Evolutionary conservation across 1,140 invertebrate genomes (phyloP), one percentile per base, ranked within the genome.

Genomic region (Anastatus disparis): DNA sequence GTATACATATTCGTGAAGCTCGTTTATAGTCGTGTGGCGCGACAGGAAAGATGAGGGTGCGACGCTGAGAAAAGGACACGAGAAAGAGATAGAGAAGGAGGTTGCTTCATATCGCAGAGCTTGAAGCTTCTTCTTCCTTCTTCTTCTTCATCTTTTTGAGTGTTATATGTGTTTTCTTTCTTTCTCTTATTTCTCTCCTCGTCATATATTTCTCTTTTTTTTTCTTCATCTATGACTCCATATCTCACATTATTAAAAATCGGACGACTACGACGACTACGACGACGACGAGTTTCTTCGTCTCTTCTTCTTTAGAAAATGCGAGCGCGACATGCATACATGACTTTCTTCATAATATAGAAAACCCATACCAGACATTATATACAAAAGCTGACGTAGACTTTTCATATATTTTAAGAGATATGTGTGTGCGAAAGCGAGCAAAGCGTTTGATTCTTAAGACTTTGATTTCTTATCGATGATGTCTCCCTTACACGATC

Each of bases 241-340:
- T 68, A 72, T 73, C 71, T 73, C 61, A 73, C 71, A 52, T 73
- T 73, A 73, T 73, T 73, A 70, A 70, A 73, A 71, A 71, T 58
- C 61, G 61, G 42, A 58, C 61, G 61, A 46, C 44, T 24, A 59
- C 26, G 35, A 12, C 50, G 38, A n/a, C 31, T 17, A 20, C 35
- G n/a, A n/a, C n/a, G n/a, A n/a, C n/a, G n/a, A n/a, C n/a, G 24
- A 3, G 24, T 8, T 22, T 6, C 46, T 29, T 27, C 12, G 20
- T 1, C 27, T 15, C 40, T 40, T 53, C 17, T 42, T 63, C 27
- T 55, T 55, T 62, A 35, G 31, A 62, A 63, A 55, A 55, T 8
- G 17, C n/a, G n/a, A n/a, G n/a, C 42, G 20, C 50, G 50, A 63
- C 38, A 31, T 63, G 50, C 59, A 70, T 70, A 63, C 48, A 62